Base-by-base conservation (phyloP, 2,113 vertebrate genomes). In the Lepisosteus oculatus region DNA sequence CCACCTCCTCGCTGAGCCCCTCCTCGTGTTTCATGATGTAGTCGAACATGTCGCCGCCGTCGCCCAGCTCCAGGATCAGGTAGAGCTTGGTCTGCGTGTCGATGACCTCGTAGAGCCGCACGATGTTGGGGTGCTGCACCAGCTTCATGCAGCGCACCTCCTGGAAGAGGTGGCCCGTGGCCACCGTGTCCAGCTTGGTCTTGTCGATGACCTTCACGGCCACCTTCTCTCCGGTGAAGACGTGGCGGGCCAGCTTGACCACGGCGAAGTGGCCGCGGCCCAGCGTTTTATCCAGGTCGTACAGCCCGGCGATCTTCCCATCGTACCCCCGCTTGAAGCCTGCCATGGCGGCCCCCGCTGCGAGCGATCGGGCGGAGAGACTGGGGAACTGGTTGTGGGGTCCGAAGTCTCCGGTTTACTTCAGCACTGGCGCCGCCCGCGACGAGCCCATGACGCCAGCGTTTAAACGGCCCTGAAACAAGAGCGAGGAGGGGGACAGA, bases 21-120 rank as follows among this genome's bases (percentile, higher is more conserved):
- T 97, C 96, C 83, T 99, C 97, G 0, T 99, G 97, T 68, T 96
- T 97, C 97, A 99, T 99, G 86, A 99, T 99, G 84, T 99, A 99
- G 84, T 99, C 97, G 57, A 98, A 99, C 97, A 99, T 98, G 75
- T 99, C 97, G 29, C 97, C 97, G 3, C 97, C 97, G 69, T 99
- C 97, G 3, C 96, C 97, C 1, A 99, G 92, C 85, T 99, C 97
- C 67, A 99, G 80, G 81, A 99, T 99, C 61, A 99, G 93, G 77
- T 99, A 99, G 2, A 99, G 95, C 83, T 99, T 99, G 47, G 97
- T 99, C 86, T 99, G 97, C 1, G 97, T 99, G 80, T 99, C 97
- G 57, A 99, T 99, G 69, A 99, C 97, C 83, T 99, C 97, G 2
- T 99, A 99, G 0, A 99, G 90, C 3, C 97, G 94, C 17, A 99